Percentiles rank a stretch among this genome's conserved stretches.
phyloP scores from a whole-genome alignment of 2,888 invertebrate species.

The Mellilla xanthometata region DNA sequence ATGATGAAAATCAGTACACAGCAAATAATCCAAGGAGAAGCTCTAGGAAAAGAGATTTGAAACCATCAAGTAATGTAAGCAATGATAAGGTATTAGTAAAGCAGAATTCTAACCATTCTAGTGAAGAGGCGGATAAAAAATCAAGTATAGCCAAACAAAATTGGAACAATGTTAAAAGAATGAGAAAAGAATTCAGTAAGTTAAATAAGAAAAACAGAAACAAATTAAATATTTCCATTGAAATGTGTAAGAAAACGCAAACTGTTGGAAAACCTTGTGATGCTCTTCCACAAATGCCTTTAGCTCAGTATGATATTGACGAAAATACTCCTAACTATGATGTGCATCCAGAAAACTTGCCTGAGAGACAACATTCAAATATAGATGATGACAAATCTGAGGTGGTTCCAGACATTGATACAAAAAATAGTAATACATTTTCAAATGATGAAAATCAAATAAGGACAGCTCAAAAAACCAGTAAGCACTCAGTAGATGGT shows the following conservation, averaged over 20 bases:
- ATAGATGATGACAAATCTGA: no score
- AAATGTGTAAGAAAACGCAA: slow-evolving; percentile 65
- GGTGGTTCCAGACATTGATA: no score
- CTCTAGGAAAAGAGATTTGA: slow-evolving; percentile 55
- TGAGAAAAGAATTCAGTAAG: slow-evolving; percentile 73
- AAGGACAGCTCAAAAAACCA: background rate
- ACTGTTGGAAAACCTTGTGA: slow-evolving; percentile 27
- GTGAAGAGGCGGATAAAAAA: slow-evolving; percentile 47
- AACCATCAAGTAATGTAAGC: slow-evolving; percentile 33
- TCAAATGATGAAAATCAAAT: no score
- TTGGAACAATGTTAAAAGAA: slow-evolving; percentile 71
- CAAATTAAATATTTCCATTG: slow-evolving; percentile 74
- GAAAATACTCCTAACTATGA: slow-evolving; percentile 49
- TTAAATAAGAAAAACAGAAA: slow-evolving; percentile 61
- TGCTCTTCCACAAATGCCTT: slow-evolving; percentile 21
- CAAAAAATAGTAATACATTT: no score
- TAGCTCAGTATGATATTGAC: slow-evolving; percentile 47
- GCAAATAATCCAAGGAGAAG: slow-evolving; percentile 61
- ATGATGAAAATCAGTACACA: slow-evolving; percentile 56
- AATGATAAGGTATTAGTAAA: slow-evolving; percentile 40
- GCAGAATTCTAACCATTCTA: slow-evolving; percentile 44
- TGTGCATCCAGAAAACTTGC: slow-evolving; percentile 13
- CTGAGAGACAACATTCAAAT: no score
- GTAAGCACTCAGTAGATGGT: background rate
- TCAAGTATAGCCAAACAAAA: slow-evolving; percentile 52